Base-by-base conservation (phyloP, 2,113 vertebrate species). In the Chionomys nivalis region DNA sequence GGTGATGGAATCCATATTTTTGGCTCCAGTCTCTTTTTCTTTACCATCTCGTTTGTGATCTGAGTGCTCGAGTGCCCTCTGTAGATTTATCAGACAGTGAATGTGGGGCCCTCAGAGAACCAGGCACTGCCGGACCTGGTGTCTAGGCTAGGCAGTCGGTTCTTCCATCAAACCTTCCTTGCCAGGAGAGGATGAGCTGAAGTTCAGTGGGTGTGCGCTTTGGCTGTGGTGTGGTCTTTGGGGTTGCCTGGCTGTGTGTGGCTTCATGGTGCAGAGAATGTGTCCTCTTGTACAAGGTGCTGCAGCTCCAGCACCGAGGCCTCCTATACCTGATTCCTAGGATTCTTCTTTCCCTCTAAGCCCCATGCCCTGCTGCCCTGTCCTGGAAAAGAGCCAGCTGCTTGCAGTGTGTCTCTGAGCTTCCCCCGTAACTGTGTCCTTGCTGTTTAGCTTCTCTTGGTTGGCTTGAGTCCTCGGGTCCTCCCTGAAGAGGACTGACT, bases 161-260 rank as follows among this genome's bases (percentile, higher is more conserved):
- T 76, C 77, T 81, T 11, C 70, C 16, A 6, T 44, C 26, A 66
- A 33, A 4, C 23, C 2, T 0, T 68, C 2, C 0, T 1, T 3
- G 23, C 7, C 1, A 17, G 68, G 61, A 73, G 42, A 5, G 8
- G 76, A 31, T 4, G 0, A 4, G 23, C 77, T 1, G 0, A 12
- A 65, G 61, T 55, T 58, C 1, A 36, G 68, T 7, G 76, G 66
- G 61, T 24, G 75, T 65, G 28, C 39, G 76, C 92, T 77, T 24
- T 24, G 36, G 63, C 83, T 42, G 42, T 47, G 82, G 47, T 44
- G n/a, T 65, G 55, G 75, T n/a, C 17, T 3, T 8, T 17, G 5
- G 44, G 47, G 42, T 92, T 85, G 12, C 42, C 76, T 1, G 0
- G 75, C 87, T 65, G 5, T n/a, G 11, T 13, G 10, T 79, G 0